phyloP scores from a whole-genome alignment of 2,888 invertebrate species.

The Eupsilia transversa region DNA sequence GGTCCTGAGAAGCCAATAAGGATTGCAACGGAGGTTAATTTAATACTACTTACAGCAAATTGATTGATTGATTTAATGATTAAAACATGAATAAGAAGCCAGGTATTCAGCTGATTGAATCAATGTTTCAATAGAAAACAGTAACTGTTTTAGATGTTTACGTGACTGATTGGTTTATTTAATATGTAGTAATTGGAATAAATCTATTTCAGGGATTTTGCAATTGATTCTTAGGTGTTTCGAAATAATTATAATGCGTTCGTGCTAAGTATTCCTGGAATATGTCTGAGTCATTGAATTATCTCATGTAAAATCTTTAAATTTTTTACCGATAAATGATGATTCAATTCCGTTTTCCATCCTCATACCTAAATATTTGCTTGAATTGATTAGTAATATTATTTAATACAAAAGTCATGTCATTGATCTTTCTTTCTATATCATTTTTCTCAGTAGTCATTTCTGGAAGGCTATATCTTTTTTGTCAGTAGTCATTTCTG shows the following conservation, averaged over 20 bases:
- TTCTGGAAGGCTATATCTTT: neutral
- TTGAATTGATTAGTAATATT: slow-evolving; percentile 15
- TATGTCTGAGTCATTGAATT: slow-evolving; percentile 20
- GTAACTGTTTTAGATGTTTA: slow-evolving; percentile 33
- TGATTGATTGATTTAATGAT: slow-evolving; percentile 59
- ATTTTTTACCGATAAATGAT: slow-evolving; percentile 12
- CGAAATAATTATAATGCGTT: neutral
- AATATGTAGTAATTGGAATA: slow-evolving; percentile 20
- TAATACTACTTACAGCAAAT: slow-evolving; percentile 51
- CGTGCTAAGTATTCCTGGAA: neutral
- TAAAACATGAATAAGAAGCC: slow-evolving; percentile 49
- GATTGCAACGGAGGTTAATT: slow-evolving; percentile 63
- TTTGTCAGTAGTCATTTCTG: neutral
- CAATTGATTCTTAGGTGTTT: slow-evolving; percentile 1
- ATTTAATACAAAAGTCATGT: neutral
- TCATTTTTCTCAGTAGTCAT: neutral
- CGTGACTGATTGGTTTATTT: slow-evolving; percentile 32
- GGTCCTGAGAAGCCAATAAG: slow-evolving; percentile 60
- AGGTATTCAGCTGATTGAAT: slow-evolving; percentile 42
- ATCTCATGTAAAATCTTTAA: slow-evolving; percentile 26
- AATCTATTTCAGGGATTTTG: slow-evolving; percentile 31
- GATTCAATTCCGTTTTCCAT: neutral
- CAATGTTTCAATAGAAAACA: slow-evolving; percentile 22
- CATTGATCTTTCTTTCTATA: neutral
- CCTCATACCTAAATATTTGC: neutral